Conservation (phyloP, 2,888 invertebrate genomes). For the Andrena bicolor region DNA sequence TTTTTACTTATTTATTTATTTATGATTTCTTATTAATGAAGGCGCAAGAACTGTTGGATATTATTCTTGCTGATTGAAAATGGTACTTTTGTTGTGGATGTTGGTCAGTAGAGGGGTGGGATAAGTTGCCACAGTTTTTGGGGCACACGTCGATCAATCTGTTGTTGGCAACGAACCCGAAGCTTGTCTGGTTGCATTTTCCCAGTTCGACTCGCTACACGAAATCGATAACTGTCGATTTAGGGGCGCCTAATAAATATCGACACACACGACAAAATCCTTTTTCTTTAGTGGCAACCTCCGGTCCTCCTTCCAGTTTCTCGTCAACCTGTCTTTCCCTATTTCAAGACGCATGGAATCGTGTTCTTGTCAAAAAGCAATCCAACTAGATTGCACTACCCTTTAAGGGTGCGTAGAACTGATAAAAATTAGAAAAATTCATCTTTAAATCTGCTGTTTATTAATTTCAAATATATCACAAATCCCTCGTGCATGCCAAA, state of each 20-base stretch:
- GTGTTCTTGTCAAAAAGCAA: background rate
- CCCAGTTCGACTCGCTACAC: slow-evolving; percentile 2
- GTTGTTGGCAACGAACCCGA: background rate
- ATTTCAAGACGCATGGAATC: background rate
- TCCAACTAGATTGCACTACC: background rate
- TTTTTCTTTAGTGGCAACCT: slow-evolving; percentile 13
- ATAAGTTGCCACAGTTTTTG: background rate
- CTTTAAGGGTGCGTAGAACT: too few relatives aligned
- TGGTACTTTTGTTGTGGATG: background rate
- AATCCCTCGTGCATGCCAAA: too few relatives aligned
- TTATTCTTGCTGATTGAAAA: background rate
- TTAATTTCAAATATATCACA: too few relatives aligned
- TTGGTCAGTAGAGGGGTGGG: background rate
- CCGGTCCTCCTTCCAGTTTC: background rate
- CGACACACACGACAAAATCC: slow-evolving; percentile 18
- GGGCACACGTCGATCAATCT: background rate
- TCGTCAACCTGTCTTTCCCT: background rate
- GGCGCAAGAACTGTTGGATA: background rate
- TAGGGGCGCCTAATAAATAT: slow-evolving; percentile 53
- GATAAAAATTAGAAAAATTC: too few relatives aligned
- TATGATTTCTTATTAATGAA: background rate
- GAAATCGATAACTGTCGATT: slow-evolving; percentile 43
- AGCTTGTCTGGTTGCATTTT: background rate
- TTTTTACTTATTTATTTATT: background rate
- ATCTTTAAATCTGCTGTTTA: too few relatives aligned